Percentiles rank a stretch among this genome's conserved stretches.
Conservation (phyloP, 1,140 invertebrate genomes). For the Drosophila ironensis region DNA sequence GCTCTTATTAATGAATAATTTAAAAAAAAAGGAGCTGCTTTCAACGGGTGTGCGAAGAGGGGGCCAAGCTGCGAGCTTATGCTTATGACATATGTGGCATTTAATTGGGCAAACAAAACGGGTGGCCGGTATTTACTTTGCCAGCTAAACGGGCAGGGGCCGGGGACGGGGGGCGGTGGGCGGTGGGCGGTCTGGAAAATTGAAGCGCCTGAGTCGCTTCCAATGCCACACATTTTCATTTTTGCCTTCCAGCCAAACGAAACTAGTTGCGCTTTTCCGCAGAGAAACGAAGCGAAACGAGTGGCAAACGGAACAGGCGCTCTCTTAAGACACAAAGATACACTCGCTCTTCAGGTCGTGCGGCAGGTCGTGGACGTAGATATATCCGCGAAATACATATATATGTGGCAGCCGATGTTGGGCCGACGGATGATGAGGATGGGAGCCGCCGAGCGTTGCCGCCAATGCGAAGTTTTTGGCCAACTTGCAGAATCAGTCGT, state of each 20-base stretch:
- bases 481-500: constrained; percentile 78
- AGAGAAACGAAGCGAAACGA: constrained; percentile 38
- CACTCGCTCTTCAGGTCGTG: too few species aligned
- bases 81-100: constrained; percentile 76
- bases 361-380: constrained; percentile 40
- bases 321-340: constrained; percentile 6
- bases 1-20: constrained; percentile 76
- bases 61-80: constrained; percentile 5
- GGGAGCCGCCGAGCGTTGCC: constrained; percentile 10
- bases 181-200: background rate
- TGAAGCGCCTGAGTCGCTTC: constrained; percentile 30
- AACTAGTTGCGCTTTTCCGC: constrained; percentile 67
- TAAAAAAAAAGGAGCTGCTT: constrained; percentile 71
- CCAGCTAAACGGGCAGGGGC: too few species aligned
- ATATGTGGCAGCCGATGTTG: background rate
- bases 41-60: background rate
- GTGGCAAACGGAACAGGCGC: constrained; percentile 42
- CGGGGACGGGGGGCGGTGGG: background rate
- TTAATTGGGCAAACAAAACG: constrained; percentile 77
- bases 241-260: constrained; percentile 31
- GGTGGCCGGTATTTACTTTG: constrained; percentile 42
- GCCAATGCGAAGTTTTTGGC: constrained; percentile 60
- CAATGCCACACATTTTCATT: constrained; percentile 68
- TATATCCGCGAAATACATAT: background rate
- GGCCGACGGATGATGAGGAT: constrained; percentile 14